phyloP scores from a whole-genome alignment of 2,113 vertebrate species.

The Trematocara stigmaticum region DNA sequence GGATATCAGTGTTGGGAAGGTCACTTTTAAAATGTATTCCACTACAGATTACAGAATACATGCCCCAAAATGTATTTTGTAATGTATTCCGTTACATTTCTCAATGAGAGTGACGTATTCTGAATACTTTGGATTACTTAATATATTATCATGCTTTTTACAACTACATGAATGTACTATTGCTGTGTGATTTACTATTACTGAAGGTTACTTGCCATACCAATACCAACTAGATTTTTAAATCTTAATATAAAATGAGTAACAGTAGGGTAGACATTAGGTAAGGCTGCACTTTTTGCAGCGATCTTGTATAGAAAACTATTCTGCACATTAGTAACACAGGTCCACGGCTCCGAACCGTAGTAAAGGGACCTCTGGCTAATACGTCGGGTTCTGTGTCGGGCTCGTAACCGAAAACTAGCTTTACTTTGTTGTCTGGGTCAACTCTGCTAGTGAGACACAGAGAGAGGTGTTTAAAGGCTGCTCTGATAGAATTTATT shows the following conservation, averaged over 20 bases:
- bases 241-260: neutral
- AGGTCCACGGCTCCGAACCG: fast-evolving
- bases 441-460: no score
- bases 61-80: neutral
- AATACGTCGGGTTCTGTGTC: no score
- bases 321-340: neutral
- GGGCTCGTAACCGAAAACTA: no score
- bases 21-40: neutral
- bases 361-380: no score
- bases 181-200: neutral
- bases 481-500: no score
- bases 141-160: neutral
- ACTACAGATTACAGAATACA: neutral
- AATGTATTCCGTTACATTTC: fast-evolving
- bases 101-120: fast-evolving
- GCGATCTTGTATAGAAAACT: fast-evolving
- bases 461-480: no score
- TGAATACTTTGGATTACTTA: neutral
- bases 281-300: neutral
- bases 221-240: neutral
- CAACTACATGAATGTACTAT: neutral
- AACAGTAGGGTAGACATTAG: fast-evolving
- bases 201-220: neutral
- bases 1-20: neutral
- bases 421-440: no score